These are phyloP conservation scores for Drosophila bocki DNA, from an alignment of 1,140 invertebrate genomes.

Conservation along the genomic window DNA sequence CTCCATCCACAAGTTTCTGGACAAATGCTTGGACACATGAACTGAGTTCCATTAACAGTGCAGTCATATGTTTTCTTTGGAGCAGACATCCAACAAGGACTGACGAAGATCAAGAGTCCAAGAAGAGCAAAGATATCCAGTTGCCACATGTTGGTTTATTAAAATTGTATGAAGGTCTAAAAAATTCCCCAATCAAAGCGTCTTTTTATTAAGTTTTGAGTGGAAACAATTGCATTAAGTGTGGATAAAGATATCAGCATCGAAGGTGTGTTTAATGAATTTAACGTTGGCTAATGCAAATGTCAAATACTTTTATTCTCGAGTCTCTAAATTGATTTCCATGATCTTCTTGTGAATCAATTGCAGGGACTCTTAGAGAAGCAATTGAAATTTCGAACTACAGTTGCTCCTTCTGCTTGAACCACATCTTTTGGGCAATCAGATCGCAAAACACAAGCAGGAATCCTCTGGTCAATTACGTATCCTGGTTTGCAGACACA, in stretches of 20 bases:
- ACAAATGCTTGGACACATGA: background rate
- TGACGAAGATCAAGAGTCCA: background rate
- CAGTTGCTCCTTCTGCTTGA: background rate
- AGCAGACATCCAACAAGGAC: background rate
- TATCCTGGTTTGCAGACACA: constrained; percentile 16
- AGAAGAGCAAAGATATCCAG: background rate
- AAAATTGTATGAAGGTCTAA: too few relatives aligned
- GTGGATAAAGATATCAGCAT: too few relatives aligned
- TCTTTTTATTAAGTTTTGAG: background rate
- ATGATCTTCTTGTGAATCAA: background rate
- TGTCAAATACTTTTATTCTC: background rate
- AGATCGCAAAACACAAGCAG: background rate
- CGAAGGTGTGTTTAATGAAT: background rate
- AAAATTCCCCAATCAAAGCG: too few relatives aligned
- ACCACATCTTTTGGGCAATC: constrained; percentile 2
- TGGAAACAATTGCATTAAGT: background rate
- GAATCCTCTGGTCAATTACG: background rate
- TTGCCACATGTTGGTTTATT: background rate
- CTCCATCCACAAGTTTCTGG: constrained; percentile 3
- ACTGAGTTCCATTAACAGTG: constrained; percentile 8
- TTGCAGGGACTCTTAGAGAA: background rate
- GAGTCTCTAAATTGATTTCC: too few relatives aligned
- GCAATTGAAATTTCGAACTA: background rate
- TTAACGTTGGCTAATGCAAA: background rate
- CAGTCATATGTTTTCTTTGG: background rate